phyloP scores from a whole-genome alignment of 2,797 vertebrate species.

The Harpagifer antarcticus region DNA sequence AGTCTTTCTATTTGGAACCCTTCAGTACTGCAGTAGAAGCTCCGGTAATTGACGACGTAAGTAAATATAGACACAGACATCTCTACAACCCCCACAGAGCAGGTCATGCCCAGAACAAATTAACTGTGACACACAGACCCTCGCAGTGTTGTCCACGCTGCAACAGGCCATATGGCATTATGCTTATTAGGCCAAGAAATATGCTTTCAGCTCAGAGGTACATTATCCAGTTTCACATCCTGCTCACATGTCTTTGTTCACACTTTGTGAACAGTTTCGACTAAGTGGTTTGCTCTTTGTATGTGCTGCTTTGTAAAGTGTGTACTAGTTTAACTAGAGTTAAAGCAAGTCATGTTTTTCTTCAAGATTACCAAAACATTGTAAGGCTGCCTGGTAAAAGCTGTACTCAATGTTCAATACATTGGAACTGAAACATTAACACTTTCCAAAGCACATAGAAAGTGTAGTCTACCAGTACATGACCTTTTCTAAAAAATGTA shows the following conservation, averaged over 20 bases:
- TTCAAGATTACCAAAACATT: not conserved
- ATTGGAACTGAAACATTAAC: conserved; percentile 4
- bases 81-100: conserved; percentile 19
- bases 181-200: conserved; percentile 68
- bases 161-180: conserved; percentile 67
- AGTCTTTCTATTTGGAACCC: conserved; percentile 38
- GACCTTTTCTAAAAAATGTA: not conserved
- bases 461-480: no score
- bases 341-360: conserved; percentile 10
- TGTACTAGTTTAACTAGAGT: conserved; percentile 5
- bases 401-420: not conserved
- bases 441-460: not conserved
- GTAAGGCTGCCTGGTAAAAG: not conserved
- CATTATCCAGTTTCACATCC: conserved; percentile 54
- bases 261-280: conserved; percentile 6
- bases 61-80: conserved; percentile 48
- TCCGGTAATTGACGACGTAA: conserved; percentile 52
- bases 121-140: conserved; percentile 65
- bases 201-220: conserved; percentile 32
- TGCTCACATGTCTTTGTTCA: conserved; percentile 39
- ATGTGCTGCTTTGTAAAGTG: conserved; percentile 13
- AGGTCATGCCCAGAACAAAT: conserved; percentile 54
- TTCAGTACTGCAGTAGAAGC: conserved; percentile 32
- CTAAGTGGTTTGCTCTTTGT: conserved; percentile 9
- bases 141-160: conserved; percentile 48